Percentiles rank a stretch among this genome's conserved stretches.
Conservation (phyloP, 2,888 invertebrate genomes). For the Nomada fucata region DNA sequence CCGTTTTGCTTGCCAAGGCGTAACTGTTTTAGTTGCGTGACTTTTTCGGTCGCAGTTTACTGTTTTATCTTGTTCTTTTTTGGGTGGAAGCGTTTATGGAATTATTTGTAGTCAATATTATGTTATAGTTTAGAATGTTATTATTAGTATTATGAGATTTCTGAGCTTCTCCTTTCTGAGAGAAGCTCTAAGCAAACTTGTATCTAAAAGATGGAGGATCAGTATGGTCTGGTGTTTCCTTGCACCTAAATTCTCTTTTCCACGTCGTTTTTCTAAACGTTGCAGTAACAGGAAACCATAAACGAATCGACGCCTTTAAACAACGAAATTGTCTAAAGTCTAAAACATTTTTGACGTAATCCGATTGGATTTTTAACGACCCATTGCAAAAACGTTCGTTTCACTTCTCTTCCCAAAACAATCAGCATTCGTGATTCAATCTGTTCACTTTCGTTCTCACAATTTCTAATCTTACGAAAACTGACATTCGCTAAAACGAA, state of each 20-base stretch:
- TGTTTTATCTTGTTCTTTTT: no score
- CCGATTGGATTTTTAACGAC: slow-evolving; percentile 39
- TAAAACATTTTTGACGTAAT: slow-evolving; percentile 15
- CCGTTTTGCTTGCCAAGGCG: no score
- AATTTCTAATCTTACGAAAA: not conserved
- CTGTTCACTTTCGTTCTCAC: not conserved
- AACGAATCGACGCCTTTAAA: not conserved
- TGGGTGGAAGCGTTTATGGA: no score
- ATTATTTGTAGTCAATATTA: no score
- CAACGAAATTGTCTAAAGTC: not conserved
- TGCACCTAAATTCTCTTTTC: not conserved
- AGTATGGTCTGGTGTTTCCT: not conserved
- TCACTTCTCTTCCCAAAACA: slow-evolving; percentile 12
- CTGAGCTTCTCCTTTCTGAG: no score
- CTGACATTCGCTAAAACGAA: no score
- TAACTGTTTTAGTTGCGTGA: no score
- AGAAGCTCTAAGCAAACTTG: no score
- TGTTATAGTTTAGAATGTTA: no score
- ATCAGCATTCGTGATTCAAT: not conserved
- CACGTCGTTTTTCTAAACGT: not conserved
- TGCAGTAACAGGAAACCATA: slow-evolving; percentile 37
- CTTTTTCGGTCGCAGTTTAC: no score
- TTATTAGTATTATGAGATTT: no score
- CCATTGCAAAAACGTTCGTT: slow-evolving; percentile 25
- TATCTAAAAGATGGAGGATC: no score